phyloP scores from a whole-genome alignment of 64 coral and sea anemone genomes.

The Acropora yongei region DNA sequence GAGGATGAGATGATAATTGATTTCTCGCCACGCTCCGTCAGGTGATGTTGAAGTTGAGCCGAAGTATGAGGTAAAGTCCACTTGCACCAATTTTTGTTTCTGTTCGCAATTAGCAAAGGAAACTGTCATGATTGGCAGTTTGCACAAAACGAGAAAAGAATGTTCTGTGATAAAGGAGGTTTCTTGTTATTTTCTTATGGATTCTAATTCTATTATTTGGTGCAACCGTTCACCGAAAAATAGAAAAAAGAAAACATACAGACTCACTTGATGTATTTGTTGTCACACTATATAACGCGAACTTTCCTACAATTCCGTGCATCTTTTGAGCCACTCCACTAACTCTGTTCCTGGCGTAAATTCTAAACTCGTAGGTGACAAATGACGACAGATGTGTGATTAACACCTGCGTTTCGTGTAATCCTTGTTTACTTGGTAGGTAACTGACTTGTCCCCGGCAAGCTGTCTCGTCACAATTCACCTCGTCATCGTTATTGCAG shows the following conservation, averaged over 20 bases:
- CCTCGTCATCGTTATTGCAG: neutral
- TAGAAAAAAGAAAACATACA: neutral
- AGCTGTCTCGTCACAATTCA: neutral
- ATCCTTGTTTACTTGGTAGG: neutral
- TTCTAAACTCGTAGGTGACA: neutral
- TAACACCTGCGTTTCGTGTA: neutral
- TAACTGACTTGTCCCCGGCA: neutral
- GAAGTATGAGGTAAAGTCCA: too few relatives aligned
- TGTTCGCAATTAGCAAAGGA: too few relatives aligned
- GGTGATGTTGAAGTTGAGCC: too few relatives aligned
- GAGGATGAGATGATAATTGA: too few relatives aligned
- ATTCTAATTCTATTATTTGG: too few relatives aligned
- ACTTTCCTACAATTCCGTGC: neutral
- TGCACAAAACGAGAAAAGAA: too few relatives aligned
- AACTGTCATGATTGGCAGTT: too few relatives aligned
- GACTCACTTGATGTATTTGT: constrained; percentile 1
- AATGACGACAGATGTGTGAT: neutral
- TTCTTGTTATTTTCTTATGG: too few relatives aligned
- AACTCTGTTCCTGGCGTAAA: constrained; percentile 8
- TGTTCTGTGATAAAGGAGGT: too few relatives aligned
- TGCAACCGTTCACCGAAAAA: neutral
- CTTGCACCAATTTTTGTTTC: too few relatives aligned
- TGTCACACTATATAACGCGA: neutral
- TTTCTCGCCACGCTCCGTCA: too few relatives aligned
- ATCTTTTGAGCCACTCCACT: neutral